A percentile compares a stretch with the other conserved stretches of the same genome.
phyloP scores from a whole-genome alignment of 1,140 invertebrate species.

The Heliconius hewitsoni region DNA sequence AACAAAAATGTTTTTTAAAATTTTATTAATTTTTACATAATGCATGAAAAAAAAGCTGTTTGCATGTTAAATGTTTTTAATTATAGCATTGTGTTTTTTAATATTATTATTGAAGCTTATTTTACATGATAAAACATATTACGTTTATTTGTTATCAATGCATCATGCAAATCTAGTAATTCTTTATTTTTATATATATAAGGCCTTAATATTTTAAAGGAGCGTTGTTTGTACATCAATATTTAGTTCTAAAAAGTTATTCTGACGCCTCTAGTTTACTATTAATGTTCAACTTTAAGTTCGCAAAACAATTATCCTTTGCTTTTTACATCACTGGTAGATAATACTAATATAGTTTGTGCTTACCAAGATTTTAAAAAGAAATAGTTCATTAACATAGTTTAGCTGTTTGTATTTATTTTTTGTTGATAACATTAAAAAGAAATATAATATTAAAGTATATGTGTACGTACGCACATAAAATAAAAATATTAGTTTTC shows the following conservation, averaged over 20 bases:
- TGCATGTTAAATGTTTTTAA: conserved; percentile 30
- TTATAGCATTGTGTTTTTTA: conserved; percentile 29
- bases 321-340: neutral
- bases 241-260: neutral
- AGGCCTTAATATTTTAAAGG: neutral
- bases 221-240: neutral
- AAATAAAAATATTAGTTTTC: neutral
- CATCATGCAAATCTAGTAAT: neutral
- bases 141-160: neutral
- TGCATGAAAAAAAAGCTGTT: conserved; percentile 28
- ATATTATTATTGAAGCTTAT: conserved; percentile 26
- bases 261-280: neutral
- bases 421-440: neutral
- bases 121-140: neutral
- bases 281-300: neutral
- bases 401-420: neutral
- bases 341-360: conserved; percentile 7
- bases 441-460: neutral
- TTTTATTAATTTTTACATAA: neutral
- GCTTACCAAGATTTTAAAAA: neutral
- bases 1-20: conserved; percentile 7
- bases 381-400: neutral
- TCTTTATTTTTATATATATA: neutral
- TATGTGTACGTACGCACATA: neutral
- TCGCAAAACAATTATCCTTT: neutral